phyloP scores from a whole-genome alignment of 2,797 vertebrate species.

The Peromyscus attwateri region DNA sequence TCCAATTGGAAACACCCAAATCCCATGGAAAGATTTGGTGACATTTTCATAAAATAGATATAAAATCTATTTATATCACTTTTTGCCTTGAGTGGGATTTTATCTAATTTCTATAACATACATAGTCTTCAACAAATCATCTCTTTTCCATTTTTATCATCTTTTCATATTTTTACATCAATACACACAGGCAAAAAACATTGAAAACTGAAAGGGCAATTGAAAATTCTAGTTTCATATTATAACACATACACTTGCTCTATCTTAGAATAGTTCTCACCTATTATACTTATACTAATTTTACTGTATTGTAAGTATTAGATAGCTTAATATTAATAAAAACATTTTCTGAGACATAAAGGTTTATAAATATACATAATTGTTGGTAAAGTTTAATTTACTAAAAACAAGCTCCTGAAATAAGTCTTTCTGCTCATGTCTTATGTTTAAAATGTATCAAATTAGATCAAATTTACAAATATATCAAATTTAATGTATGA shows the following conservation, averaged over 20 bases:
- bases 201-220: neutral
- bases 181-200: neutral
- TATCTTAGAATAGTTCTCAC: neutral
- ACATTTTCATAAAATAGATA: neutral
- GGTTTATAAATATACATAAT: neutral
- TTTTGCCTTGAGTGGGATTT: neutral
- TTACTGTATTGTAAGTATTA: neutral
- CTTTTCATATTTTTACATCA: neutral
- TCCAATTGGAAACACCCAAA: neutral
- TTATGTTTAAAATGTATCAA: neutral
- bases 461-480: neutral
- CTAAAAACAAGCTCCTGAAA: neutral
- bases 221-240: neutral
- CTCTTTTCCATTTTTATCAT: neutral
- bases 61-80: neutral
- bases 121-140: neutral
- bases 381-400: slow-evolving; percentile 31
- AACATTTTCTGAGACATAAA: neutral
- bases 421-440: neutral
- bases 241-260: neutral
- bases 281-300: neutral
- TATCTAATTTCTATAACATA: neutral
- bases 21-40: neutral
- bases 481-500: neutral
- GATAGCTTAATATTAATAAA: slow-evolving; percentile 22